Evolutionary conservation across 2,888 invertebrate genomes (phyloP).

Genomic region (Caenorhabditis macrosperma): DNA sequence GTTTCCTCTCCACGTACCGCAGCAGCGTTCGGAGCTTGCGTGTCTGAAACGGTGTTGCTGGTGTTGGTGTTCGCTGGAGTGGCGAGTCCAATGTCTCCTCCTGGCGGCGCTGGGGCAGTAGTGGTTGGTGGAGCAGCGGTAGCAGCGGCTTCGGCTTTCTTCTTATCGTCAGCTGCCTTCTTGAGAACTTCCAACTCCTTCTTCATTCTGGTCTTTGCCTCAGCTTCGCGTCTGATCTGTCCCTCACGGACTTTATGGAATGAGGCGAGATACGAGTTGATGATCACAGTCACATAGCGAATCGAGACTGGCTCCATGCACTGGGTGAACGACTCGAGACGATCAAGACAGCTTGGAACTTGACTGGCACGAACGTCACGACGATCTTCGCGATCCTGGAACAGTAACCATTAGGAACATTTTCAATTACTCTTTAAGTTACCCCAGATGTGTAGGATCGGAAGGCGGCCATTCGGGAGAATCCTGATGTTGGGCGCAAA

Average conservation of each 20-base stretch:
- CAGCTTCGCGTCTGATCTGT: constrained; percentile 23
- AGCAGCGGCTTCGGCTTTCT: constrained; percentile 20
- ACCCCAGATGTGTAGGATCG: constrained; percentile 26
- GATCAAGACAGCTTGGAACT: constrained; percentile 64
- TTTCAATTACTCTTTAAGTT: constrained; percentile 4
- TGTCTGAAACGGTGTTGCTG: constrained; percentile 47
- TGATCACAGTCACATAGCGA: constrained; percentile 59
- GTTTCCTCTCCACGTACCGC: constrained; percentile 35
- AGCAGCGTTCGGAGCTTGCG: constrained; percentile 41
- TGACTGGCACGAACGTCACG: constrained; percentile 45
- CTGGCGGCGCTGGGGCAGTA: constrained; percentile 12
- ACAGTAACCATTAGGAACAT: neutral
- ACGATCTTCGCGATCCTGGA: constrained; percentile 40
- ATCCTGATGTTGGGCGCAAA: constrained; percentile 10
- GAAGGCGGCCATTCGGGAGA: constrained; percentile 15
- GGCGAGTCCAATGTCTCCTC: constrained; percentile 35
- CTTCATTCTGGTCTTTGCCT: constrained; percentile 49
- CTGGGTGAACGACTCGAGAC: constrained; percentile 57
- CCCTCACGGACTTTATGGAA: constrained; percentile 26
- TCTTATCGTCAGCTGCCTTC: constrained; percentile 38
- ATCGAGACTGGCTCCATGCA: constrained; percentile 66
- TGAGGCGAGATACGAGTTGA: constrained; percentile 45
- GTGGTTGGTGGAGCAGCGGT: constrained; percentile 1
- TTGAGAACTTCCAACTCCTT: constrained; percentile 41
- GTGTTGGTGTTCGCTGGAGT: constrained; percentile 43